Percentiles rank a stretch among this genome's conserved stretches.
Conservation (phyloP, 2,888 invertebrate genomes). For the Caenorhabditis sp. region DNA sequence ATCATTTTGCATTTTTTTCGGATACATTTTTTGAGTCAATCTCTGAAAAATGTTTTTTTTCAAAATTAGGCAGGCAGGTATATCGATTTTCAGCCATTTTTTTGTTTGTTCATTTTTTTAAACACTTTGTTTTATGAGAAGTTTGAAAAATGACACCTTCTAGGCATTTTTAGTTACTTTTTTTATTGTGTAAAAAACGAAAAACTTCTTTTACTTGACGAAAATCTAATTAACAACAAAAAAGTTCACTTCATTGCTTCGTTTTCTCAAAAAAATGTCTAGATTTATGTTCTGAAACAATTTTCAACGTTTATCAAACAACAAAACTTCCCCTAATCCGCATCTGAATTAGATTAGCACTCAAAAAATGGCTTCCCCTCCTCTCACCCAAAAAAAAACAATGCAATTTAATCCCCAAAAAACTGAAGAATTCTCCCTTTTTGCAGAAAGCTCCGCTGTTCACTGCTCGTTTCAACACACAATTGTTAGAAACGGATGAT, state of each 20-base stretch:
- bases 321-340: too few relatives aligned
- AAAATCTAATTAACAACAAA: too few relatives aligned
- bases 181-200: background rate
- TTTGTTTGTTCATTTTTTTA: background rate
- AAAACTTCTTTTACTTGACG: too few relatives aligned
- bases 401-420: background rate
- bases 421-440: background rate
- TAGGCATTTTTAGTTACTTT: background rate
- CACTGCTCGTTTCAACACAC: slow-evolving; percentile 37
- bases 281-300: too few relatives aligned
- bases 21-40: too few relatives aligned
- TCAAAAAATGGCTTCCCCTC: background rate
- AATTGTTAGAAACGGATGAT: slow-evolving; percentile 31
- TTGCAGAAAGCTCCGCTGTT: slow-evolving; percentile 26
- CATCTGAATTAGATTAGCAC: too few relatives aligned
- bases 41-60: too few relatives aligned
- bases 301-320: too few relatives aligned
- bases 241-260: too few relatives aligned
- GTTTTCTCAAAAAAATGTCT: too few relatives aligned
- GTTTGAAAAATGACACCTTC: background rate
- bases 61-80: too few relatives aligned
- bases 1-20: too few relatives aligned
- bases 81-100: background rate
- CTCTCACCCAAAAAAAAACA: background rate
- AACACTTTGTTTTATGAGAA: background rate